phyloP scores from a whole-genome alignment of 1,140 invertebrate genomes.

The Orius laevigatus region DNA sequence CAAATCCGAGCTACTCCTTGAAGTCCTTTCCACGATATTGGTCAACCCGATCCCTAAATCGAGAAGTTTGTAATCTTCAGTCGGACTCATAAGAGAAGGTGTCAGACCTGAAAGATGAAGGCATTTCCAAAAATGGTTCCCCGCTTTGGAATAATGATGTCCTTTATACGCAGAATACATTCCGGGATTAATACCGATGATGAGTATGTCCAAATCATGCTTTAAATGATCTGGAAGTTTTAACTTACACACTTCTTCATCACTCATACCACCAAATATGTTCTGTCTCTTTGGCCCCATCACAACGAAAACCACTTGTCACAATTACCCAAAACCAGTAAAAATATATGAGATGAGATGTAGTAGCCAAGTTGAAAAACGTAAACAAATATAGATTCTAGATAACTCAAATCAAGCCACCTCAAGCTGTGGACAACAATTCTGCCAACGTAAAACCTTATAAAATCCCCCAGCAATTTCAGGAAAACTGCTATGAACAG shows the following conservation, averaged over 20 bases:
- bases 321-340: too few relatives aligned
- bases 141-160: constrained; percentile 93
- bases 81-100: constrained; percentile 83
- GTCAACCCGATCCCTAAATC: constrained; percentile 93
- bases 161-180: constrained; percentile 92
- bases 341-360: too few relatives aligned
- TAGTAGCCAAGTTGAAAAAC: too few relatives aligned
- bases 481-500: too few relatives aligned
- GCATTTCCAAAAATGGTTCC: constrained; percentile 99
- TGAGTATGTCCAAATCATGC: constrained; percentile 87
- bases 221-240: constrained; percentile 84
- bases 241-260: constrained; percentile 84
- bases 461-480: too few relatives aligned
- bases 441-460: too few relatives aligned
- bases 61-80: constrained; percentile 84
- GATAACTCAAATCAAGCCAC: too few relatives aligned
- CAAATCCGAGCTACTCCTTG: constrained; percentile 86
- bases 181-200: constrained; percentile 94
- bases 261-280: constrained; percentile 89
- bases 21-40: constrained; percentile 87
- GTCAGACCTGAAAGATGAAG: constrained; percentile 84
- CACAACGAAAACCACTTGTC: too few relatives aligned
- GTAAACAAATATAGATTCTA: too few relatives aligned
- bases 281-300: constrained; percentile 88
- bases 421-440: too few relatives aligned